Evolutionary conservation across 2,113 vertebrate genomes (phyloP), one percentile per base, ranked within the genome.

Genomic region (Lampris incognitus): DNA sequence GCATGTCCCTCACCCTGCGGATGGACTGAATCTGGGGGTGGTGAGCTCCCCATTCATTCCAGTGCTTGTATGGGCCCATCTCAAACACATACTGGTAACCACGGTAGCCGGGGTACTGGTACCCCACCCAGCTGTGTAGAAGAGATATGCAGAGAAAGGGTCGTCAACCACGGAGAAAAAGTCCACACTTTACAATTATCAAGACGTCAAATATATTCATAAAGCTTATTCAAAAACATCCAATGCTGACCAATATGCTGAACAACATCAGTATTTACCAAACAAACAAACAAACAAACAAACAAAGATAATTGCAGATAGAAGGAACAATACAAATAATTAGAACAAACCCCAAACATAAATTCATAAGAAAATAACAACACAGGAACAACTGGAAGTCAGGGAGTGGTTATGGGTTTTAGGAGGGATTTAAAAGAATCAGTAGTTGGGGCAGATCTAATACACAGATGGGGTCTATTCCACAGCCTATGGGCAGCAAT

Each of bases 101-200:
- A 84, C 95, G 93, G 81, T 96, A 96, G 52, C 95, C 95, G 9
- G 95, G 95, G 69, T 96, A 96, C 85, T 96, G 95, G 85, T 96
- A 96, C 11, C 93, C 95, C 70, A 95, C 95, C 95, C 95, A 96
- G 81, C 95, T 96, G 72, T 39, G 80, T 3, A 69, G 36, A 49
- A 37, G 68, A 39, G 52, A 79, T 48, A 50, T 1, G 8, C 38
- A 74, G 40, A 86, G 11, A 70, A 58, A 58, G 2, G 24, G 39
- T 54, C 36, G 49, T 65, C 5, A 72, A 65, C 1, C 9, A 3
- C 0, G 63, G 24, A 24, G 24, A 24, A 24, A 24, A 24, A 24
- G 24, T 24, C 24, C 24, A 38, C 36, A 2, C 51, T 54, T 13
- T n/a, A 54, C n/a, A 4, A 2, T n/a, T 5, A 54, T 13, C 10